Base-by-base conservation (phyloP, 2,888 invertebrate species). In the Trichacis sp. region DNA sequence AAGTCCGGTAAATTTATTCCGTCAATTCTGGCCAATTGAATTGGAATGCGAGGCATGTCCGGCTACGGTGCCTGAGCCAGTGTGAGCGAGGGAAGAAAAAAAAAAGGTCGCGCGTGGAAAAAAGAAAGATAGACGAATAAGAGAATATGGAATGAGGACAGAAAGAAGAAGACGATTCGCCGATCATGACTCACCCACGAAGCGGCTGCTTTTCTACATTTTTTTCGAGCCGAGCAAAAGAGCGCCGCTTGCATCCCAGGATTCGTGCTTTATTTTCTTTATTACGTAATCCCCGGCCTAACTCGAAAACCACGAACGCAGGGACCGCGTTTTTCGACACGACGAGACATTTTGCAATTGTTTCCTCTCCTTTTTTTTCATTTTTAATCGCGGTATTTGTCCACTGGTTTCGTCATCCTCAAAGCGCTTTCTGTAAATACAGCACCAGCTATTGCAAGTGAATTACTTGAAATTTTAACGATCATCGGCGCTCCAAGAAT, bases 401-500 rank as follows among this genome's bases (percentile, higher is more conserved):
- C 64, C 8, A 76, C 80, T 0, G 77, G 72, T 50, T 80, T 77
- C 42, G 66, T 77, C 9, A 60, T 80, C 17, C 53, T 80, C 1
- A 73, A 72, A 64, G 72, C 75, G 8, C 54, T 79, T 11, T 53
- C 20, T n/a, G 70, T 48, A 17, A 62, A 70, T 14, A 68, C 72
- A 6, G 65, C 71, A 0, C 58, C 64, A 8, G 74, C 74, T 46
- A 71, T 79, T 1, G 78, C 77, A 1, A 19, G 38, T 1, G 71
- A 79, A 42, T 69, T 80, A 1, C 62, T 77, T 20, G 74, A 79
- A 3, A 64, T 76, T 19, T 64, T 79, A 11, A 69, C 75, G 15
- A 79, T 76, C 11, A 77, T 80, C 46, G 80, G 80, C 15, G 73
- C 72, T 6, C 80, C 80, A 2, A 62, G 63, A 33, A 72, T 80